Evolutionary conservation across 2,797 vertebrate species (phyloP).

Genomic region (Sciurus carolinensis): DNA sequence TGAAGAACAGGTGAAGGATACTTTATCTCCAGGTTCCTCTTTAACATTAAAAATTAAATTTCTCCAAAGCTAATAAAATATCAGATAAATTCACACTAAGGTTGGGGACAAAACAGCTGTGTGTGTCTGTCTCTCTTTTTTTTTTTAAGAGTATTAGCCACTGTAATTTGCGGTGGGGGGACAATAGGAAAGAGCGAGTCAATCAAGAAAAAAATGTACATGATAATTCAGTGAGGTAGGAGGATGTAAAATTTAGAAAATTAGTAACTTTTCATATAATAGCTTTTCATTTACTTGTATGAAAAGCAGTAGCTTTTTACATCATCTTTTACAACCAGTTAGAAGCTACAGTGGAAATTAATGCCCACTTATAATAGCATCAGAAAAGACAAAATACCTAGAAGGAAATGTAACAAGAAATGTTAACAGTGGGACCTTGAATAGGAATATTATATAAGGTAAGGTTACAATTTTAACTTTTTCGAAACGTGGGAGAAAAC

Average conservation of each 20-base stretch:
- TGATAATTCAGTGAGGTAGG: neutral
- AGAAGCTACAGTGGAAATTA: neutral
- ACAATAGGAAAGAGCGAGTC: neutral
- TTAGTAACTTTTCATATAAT: neutral
- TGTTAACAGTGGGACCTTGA: neutral
- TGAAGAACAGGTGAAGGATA: neutral
- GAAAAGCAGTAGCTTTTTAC: slow-evolving; percentile 38
- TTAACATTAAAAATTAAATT: neutral
- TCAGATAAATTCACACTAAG: neutral
- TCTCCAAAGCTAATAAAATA: neutral
- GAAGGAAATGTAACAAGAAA: slow-evolving; percentile 24
- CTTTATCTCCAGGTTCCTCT: slow-evolving; percentile 22
- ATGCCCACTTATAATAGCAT: neutral
- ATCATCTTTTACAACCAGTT: neutral
- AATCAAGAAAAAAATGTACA: neutral
- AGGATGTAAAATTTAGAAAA: slow-evolving; percentile 38
- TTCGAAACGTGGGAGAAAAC: neutral
- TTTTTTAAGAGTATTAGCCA: neutral
- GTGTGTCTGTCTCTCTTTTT: neutral
- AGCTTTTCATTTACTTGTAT: neutral
- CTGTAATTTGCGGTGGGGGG: neutral
- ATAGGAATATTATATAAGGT: neutral
- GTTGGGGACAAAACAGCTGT: neutral
- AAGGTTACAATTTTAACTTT: slow-evolving; percentile 15
- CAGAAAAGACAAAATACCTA: slow-evolving; percentile 26